phyloP scores from a whole-genome alignment of 2,113 vertebrate genomes.

The Scatophagus argus region DNA sequence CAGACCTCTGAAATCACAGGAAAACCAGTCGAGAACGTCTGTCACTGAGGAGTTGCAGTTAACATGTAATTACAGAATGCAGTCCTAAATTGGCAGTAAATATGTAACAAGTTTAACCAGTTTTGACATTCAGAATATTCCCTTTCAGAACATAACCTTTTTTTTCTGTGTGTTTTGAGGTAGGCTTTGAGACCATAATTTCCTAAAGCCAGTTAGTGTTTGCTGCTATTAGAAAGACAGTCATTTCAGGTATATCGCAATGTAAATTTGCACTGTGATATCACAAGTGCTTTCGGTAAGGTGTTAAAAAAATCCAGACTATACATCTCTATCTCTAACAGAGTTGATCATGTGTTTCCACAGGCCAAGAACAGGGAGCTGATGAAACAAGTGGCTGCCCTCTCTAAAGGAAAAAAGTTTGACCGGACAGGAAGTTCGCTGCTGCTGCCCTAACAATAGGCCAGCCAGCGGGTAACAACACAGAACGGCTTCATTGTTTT shows the following conservation, averaged over 20 bases:
- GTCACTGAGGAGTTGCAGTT: too few relatives aligned
- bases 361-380: conserved; percentile 98
- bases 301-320: not conserved
- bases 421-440: conserved; percentile 94
- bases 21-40: too few relatives aligned
- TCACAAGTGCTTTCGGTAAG: not conserved
- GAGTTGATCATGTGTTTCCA: conserved; percentile 61
- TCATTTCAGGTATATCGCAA: not conserved
- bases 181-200: not conserved
- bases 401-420: conserved; percentile 99
- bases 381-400: conserved; percentile 96
- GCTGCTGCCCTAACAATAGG: conserved; percentile 90
- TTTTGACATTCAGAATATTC: too few relatives aligned
- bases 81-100: too few relatives aligned
- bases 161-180: too few relatives aligned
- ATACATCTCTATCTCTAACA: conserved; percentile 27
- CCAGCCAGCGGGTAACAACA: conserved; percentile 46
- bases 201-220: not conserved
- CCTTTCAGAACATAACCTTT: too few relatives aligned
- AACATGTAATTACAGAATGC: too few relatives aligned
- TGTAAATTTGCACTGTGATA: not conserved
- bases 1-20: too few relatives aligned
- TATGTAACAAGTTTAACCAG: too few relatives aligned
- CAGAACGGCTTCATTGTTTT: conserved; percentile 69
- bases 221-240: not conserved